Conservation (phyloP, 1,140 invertebrate species). For the Megathymus violae region DNA sequence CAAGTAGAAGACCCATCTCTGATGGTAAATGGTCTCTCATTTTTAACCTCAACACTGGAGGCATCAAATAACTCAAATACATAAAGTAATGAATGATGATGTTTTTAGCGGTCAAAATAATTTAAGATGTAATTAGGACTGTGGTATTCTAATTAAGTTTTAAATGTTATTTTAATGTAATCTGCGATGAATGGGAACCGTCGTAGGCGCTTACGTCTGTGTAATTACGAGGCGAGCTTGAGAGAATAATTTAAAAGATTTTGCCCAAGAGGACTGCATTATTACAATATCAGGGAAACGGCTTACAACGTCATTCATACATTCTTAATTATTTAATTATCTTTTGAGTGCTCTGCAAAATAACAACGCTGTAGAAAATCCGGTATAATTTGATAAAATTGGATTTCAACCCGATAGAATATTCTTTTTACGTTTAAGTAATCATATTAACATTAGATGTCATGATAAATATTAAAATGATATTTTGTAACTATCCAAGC, state of each 20-base stretch:
- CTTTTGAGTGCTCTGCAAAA: constrained; percentile 71
- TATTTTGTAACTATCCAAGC: not conserved
- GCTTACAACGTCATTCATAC: constrained; percentile 79
- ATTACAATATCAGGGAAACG: constrained; percentile 79
- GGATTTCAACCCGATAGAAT: constrained; percentile 59
- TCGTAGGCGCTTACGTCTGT: constrained; percentile 62
- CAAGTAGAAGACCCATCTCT: too few species aligned
- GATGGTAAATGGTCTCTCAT: too few species aligned
- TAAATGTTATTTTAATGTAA: constrained; percentile 40
- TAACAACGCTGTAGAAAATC: constrained; percentile 72
- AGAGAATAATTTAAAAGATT: constrained; percentile 82
- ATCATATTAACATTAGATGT: constrained; percentile 57
- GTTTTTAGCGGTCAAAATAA: constrained; percentile 7
- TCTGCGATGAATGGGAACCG: constrained; percentile 56
- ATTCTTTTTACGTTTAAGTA: constrained; percentile 60
- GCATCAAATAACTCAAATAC: too few species aligned
- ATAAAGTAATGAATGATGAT: too few species aligned
- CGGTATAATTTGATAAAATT: constrained; percentile 76
- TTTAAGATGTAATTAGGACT: constrained; percentile 27
- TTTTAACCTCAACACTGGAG: too few species aligned
- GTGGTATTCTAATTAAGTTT: constrained; percentile 40
- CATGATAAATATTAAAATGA: constrained; percentile 14
- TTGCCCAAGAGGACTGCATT: constrained; percentile 79
- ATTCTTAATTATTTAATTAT: constrained; percentile 83
- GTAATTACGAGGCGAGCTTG: constrained; percentile 70